Base-by-base conservation (phyloP, 2,888 invertebrate species). In the Rhimphoctona megacephalus region DNA sequence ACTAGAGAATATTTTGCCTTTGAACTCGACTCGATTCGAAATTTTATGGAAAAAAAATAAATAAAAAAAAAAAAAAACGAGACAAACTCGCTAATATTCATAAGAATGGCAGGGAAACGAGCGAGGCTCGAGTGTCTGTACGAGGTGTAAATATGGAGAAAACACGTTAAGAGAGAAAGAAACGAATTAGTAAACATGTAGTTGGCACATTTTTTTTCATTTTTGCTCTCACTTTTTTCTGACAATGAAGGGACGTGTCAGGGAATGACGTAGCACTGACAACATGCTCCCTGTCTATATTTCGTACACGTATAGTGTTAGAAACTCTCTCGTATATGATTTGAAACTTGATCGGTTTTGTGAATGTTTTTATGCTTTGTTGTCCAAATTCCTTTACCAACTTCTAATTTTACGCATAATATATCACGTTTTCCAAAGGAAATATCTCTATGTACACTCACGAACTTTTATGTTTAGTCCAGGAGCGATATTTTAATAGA, bases 41-140 rank as follows among this genome's bases (percentile, higher is more conserved):
- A 69, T 79, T 81, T 72, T 66, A 85, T 82, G 84, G 76, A 85
- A 82, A 85, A 80, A 57, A 19, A 11, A 76, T 64, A 64, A 79
- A 85, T 85, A 85, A 80, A 57, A 19, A 11, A 76, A 69, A 64
- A 64, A 46, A 39, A 39, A 49, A 36, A 14, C n/a, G n/a, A n/a
- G n/a, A 54, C 43, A 66, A 83, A 69, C 39, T 43, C 36, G 84
- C 84, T 85, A 76, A 87, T 79, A 82, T 72, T 77, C 82, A 87
- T 82, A 79, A 85, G 74, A 85, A 85, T 82, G 57, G 39, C 64
- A 52, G 69, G 61, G 70, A 84, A 86, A 66, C 64, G 64, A 82
- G 79, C 73, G 54, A 77, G 39, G 69, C 49, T 72, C 25, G 43
- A 80, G 39, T 30, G 72, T 81, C 72, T 52, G 30, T 43, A 64